Evolutionary conservation across 2,113 vertebrate genomes (phyloP).

Genomic region (Crotalus horridus): DNA sequence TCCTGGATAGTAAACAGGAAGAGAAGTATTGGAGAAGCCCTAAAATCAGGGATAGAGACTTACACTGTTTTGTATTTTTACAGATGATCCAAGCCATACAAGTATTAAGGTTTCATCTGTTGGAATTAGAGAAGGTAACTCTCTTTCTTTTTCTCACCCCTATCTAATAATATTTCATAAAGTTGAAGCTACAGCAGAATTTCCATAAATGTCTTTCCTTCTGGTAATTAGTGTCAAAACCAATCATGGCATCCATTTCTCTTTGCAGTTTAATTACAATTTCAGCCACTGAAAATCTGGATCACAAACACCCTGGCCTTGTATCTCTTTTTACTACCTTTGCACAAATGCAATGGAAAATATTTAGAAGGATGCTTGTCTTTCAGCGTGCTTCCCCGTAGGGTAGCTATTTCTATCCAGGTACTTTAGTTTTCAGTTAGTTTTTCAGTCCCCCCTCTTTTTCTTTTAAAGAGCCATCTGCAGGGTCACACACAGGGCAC

Average conservation of each 20-base stretch:
- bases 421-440: slow-evolving; percentile 49
- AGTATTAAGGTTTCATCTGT: slow-evolving; percentile 99
- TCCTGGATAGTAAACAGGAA: background rate
- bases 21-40: slow-evolving; percentile 55
- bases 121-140: slow-evolving; percentile 99
- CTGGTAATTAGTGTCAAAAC: slow-evolving; percentile 97
- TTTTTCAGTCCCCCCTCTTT: background rate
- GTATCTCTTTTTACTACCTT: slow-evolving; percentile 71
- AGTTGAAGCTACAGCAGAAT: slow-evolving; percentile 78
- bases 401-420: slow-evolving; percentile 13
- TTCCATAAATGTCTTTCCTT: slow-evolving; percentile 94
- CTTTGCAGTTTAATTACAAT: slow-evolving; percentile 93
- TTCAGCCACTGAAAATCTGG: slow-evolving; percentile 81
- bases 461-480: slow-evolving; percentile 53
- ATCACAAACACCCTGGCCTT: slow-evolving; percentile 77
- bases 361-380: slow-evolving; percentile 33
- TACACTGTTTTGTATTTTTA: slow-evolving; percentile 78
- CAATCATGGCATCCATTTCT: slow-evolving; percentile 90
- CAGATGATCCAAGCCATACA: slow-evolving; percentile 99
- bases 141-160: slow-evolving; percentile 51
- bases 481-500: slow-evolving; percentile 64
- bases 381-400: slow-evolving; percentile 38
- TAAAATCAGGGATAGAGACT: slow-evolving; percentile 57
- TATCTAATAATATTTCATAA: slow-evolving; percentile 54
- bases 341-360: slow-evolving; percentile 62